Evolutionary conservation across 2,113 vertebrate species (phyloP), one percentile per base, ranked within the genome.

Genomic region (Ceyx melanurus): DNA sequence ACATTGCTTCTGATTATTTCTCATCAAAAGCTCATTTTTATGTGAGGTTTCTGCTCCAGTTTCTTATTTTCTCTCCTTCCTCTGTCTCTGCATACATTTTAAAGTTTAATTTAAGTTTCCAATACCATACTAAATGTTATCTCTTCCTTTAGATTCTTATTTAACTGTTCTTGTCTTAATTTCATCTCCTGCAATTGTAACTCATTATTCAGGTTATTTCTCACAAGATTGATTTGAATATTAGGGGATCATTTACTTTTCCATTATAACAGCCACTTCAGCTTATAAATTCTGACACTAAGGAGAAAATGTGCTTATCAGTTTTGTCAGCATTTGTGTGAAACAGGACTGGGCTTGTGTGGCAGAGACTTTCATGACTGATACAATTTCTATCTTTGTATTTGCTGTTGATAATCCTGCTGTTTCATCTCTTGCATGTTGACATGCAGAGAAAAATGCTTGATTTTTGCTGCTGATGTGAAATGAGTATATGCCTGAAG

Each of bases 171-270:
- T 96, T 95, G 96, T 95, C 93, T 96, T 97, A 96, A 96, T 97
- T 96, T 96, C 94, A 75, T 96, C 81, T 90, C 89, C 90, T 88
- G 67, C 93, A 95, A 96, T 88, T 96, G 90, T 92, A 97, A 94
- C 85, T 97, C 95, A 94, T 97, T 96, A 97, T 96, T 97, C 96
- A 97, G 96, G 95, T 96, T 97, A 96, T 95, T 97, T 97, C 92
- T 89, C 86, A 94, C 86, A 97, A 96, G 97, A 97, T 95, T 97
- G 97, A 97, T 97, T 94, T 97, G 87, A 90, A 84, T 96, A 96
- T 96, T 95, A 97, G 78, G 82, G 68, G 93, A 96, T 95, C 93
- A 45, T 96, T 98, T 97, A 96, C 93, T 95, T 94, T 96, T 94
- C 93, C 94, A 93, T 97, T 96, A 96, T 90, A 96, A 89, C 94